phyloP scores from a whole-genome alignment of 53 echinoderm and acorn worm genomes.

The Actinopyga echinites region DNA sequence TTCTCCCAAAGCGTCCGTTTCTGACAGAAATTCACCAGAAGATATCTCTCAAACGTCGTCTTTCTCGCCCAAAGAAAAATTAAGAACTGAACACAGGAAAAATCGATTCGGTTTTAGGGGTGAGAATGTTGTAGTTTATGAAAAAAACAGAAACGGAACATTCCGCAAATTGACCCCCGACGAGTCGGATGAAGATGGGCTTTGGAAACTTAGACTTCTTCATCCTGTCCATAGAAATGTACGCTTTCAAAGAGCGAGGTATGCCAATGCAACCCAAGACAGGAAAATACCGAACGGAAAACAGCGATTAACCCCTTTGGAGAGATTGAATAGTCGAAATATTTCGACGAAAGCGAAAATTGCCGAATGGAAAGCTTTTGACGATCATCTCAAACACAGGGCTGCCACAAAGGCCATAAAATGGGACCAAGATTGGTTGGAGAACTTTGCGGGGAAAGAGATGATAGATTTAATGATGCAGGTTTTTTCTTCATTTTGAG shows the following conservation, averaged over 20 bases:
- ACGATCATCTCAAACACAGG: background rate
- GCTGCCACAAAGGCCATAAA: constrained; percentile 24
- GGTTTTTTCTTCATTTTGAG: too few species aligned
- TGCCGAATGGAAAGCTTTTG: constrained; percentile 23
- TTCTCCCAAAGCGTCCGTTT: too few species aligned
- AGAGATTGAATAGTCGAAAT: background rate
- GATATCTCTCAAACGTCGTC: too few species aligned
- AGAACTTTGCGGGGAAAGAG: constrained; percentile 18
- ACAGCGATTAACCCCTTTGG: background rate
- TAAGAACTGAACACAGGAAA: background rate
- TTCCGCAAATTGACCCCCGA: too few species aligned
- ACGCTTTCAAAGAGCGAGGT: background rate
- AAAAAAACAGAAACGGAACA: background rate
- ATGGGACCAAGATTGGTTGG: constrained; percentile 42
- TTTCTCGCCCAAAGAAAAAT: too few species aligned
- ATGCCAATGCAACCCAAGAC: background rate
- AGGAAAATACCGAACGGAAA: background rate
- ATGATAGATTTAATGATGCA: constrained; percentile 37
- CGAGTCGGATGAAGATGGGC: background rate
- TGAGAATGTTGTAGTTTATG: constrained; percentile 13
- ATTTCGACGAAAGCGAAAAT: constrained; percentile 11
- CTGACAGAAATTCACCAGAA: too few species aligned
- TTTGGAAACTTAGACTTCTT: background rate
- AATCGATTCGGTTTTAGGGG: constrained; percentile 29
- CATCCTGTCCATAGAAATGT: background rate